Conservation (phyloP, 2,113 vertebrate genomes). For the Rattus rattus region DNA sequence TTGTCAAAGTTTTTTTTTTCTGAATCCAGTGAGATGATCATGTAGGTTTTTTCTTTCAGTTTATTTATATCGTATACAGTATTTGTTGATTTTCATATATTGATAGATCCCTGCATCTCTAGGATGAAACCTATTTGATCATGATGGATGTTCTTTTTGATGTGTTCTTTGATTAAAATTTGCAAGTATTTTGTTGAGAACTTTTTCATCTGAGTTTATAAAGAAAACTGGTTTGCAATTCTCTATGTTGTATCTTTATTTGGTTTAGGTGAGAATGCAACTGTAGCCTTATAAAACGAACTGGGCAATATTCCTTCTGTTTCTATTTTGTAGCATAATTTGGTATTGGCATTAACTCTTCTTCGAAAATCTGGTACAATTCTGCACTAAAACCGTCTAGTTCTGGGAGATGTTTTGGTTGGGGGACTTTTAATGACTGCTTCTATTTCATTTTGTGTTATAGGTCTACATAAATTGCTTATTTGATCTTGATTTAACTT, state of each 20-base stretch:
- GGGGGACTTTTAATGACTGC: background rate
- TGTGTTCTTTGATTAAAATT: background rate
- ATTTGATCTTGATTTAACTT: background rate
- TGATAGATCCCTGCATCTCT: background rate
- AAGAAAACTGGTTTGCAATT: background rate
- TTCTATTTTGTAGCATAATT: no score
- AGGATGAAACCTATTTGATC: background rate
- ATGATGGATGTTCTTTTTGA: background rate
- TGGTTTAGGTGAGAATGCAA: background rate
- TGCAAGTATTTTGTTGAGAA: background rate
- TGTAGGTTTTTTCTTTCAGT: background rate
- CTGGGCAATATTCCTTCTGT: background rate
- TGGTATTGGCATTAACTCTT: background rate
- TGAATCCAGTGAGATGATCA: background rate
- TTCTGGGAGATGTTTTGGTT: background rate
- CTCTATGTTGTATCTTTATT: background rate
- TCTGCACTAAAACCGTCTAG: background rate
- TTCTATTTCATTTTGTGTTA: background rate
- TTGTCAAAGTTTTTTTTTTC: background rate
- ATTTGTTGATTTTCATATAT: background rate
- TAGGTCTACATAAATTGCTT: background rate
- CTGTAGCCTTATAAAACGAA: background rate
- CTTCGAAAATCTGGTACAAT: background rate
- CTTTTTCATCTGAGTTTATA: background rate
- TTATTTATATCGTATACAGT: background rate